Percentiles rank a stretch among this genome's conserved stretches.
phyloP scores from a whole-genome alignment of 2,888 invertebrate species.

The Acrobasis suavella region DNA sequence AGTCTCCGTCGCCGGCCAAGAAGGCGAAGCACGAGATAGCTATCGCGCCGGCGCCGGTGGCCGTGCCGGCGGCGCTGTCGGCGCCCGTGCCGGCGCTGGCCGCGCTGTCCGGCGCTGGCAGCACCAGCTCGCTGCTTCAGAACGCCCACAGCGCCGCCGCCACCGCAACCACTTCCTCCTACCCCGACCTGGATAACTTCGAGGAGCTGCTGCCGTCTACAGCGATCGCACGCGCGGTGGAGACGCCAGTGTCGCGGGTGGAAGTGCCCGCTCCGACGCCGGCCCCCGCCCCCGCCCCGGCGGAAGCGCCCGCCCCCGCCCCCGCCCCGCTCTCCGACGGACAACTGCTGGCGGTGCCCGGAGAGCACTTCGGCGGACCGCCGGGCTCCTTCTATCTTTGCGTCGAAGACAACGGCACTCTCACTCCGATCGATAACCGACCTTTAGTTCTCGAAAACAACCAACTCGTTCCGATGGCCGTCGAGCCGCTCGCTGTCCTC shows the following conservation, averaged over 20 bases:
- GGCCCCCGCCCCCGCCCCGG: slow-evolving; percentile 26
- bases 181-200: slow-evolving; percentile 66
- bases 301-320: slow-evolving; percentile 41
- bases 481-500: slow-evolving; percentile 53
- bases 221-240: slow-evolving; percentile 61
- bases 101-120: slow-evolving; percentile 45
- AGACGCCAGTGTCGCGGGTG: slow-evolving; percentile 28
- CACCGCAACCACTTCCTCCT: slow-evolving; percentile 46
- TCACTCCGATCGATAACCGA: slow-evolving; percentile 88
- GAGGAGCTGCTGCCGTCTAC: slow-evolving; percentile 76
- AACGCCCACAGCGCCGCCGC: slow-evolving; percentile 47
- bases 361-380: slow-evolving; percentile 87
- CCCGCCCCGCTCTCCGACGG: slow-evolving; percentile 77
- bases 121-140: slow-evolving; percentile 41
- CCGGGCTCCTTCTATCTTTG: slow-evolving; percentile 88
- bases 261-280: slow-evolving; percentile 32
- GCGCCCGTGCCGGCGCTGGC: slow-evolving; percentile 48
- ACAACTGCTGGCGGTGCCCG: slow-evolving; percentile 87
- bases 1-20: slow-evolving; percentile 56
- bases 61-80: slow-evolving; percentile 26
- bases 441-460: slow-evolving; percentile 81
- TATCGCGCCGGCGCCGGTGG: slow-evolving; percentile 47
- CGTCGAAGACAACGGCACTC: slow-evolving; percentile 86
- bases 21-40: slow-evolving; percentile 62
- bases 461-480: slow-evolving; percentile 71